Percentiles rank a stretch among this genome's conserved stretches.
Evolutionary conservation across 2,888 invertebrate genomes (phyloP).

Genomic region (Amitus sp.): DNA sequence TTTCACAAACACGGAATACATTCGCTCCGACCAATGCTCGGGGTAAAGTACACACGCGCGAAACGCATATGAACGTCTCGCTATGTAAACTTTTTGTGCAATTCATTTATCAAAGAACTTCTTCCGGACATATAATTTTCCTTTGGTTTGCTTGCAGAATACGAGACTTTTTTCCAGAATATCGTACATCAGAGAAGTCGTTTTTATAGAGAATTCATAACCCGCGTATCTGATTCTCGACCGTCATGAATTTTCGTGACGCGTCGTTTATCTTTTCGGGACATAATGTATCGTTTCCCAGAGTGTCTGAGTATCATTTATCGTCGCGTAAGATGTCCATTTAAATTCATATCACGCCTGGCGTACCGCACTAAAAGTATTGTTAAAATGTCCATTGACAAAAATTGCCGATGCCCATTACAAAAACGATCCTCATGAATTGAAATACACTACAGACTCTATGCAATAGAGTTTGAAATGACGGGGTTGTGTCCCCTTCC

Average conservation of each 20-base stretch:
- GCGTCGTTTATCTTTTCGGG: constrained; percentile 13
- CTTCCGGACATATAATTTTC: background rate
- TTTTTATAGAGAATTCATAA: background rate
- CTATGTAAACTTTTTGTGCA: background rate
- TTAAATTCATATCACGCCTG: background rate
- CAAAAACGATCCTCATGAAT: too few relatives aligned
- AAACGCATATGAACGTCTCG: background rate
- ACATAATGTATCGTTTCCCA: constrained; percentile 12
- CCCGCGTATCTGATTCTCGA: background rate
- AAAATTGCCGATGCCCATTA: too few relatives aligned
- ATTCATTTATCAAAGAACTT: too few relatives aligned
- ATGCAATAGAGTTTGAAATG: too few relatives aligned
- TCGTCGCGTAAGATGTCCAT: background rate
- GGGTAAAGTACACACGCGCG: background rate
- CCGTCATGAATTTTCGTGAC: constrained; percentile 10
- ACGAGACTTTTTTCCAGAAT: background rate
- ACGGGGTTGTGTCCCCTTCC: too few relatives aligned
- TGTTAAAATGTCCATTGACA: too few relatives aligned
- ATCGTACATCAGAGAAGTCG: background rate
- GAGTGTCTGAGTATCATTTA: background rate
- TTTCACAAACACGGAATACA: constrained; percentile 5
- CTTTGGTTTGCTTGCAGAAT: too few relatives aligned
- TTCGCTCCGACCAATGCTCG: background rate
- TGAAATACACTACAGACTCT: too few relatives aligned
- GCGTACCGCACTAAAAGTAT: too few relatives aligned